Evolutionary conservation across 2,113 vertebrate species (phyloP).

Genomic region (Tichodroma muraria): DNA sequence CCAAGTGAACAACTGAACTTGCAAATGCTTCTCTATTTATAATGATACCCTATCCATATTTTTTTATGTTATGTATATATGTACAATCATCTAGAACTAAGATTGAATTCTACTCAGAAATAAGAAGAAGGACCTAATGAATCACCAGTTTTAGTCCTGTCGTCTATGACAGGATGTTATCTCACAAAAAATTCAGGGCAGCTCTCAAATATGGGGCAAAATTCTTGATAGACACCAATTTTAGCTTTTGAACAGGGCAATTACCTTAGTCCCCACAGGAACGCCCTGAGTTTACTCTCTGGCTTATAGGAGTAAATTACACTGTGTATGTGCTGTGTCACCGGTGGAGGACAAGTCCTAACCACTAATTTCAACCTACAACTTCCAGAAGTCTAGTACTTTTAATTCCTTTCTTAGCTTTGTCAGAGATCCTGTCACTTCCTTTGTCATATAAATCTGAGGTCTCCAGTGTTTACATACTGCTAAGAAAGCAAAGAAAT

Average conservation of each 20-base stretch:
- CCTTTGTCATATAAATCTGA: constrained; percentile 30
- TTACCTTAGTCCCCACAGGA: not conserved
- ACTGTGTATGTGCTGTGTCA: not conserved
- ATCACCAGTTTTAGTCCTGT: not conserved
- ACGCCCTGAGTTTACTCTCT: not conserved
- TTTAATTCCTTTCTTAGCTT: not conserved
- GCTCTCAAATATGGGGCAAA: not conserved
- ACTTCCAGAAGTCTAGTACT: not conserved
- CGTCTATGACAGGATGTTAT: not conserved
- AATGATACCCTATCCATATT: not conserved
- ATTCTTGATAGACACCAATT: not conserved
- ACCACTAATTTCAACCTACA: not conserved
- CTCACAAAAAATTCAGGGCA: not conserved
- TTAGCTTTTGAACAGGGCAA: not conserved
- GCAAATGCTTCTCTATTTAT: not conserved
- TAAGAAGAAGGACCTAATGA: not conserved
- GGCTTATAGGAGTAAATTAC: not conserved
- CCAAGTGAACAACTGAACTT: not conserved
- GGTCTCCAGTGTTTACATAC: constrained; percentile 19
- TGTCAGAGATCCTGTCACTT: constrained; percentile 1
- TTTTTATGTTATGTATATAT: not conserved
- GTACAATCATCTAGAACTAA: not conserved
- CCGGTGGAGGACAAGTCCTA: not conserved
- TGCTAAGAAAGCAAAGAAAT: constrained; percentile 37
- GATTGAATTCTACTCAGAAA: not conserved